Evolutionary conservation across 2,113 vertebrate species (phyloP), one percentile per base, ranked within the genome.

Genomic region (Albula glossodonta): DNA sequence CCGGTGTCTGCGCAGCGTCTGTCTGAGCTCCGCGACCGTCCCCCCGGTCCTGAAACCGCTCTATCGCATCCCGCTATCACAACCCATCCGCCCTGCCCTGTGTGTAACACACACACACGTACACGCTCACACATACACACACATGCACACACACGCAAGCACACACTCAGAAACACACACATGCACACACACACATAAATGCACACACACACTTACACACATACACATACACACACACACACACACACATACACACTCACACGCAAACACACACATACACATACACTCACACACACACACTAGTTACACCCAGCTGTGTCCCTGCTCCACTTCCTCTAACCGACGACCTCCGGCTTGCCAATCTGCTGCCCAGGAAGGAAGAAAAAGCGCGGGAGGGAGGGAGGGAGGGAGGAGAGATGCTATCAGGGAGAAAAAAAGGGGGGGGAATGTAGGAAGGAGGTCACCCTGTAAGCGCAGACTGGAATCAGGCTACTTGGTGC

Each of bases 1-100:
- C 94, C 95, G 94, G 94, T 94, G 95, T 95, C 94, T 94, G 94
- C 94, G 93, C 92, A 91, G 91, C 92, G 91, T 94, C 94, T 96
- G 94, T 94, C 95, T 94, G 93, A 93, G 94, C 93, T 94, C 93
- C 93, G 88, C 90, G 90, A 90, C 92, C 85, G 91, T 95, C 95
- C 94, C 95, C 92, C 91, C 90, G 92, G 90, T 88, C 85, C 84
- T 90, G 88, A 91, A 41, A 86, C 82, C 84, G 85, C 90, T 91
- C 91, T 89, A 91, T 92, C 91, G 41, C 80, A 82, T 51, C 80
- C 80, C 12, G 49, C 81, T 51, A 17, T 52, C 53, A 12, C 9
- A 25, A 5, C 12, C 48, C 51, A 52, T 48, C 82, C 41, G 3
- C 51, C 56, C 19, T 60, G 49, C 48, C 48, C 82, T 19, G 4